Base-by-base conservation (phyloP, 2,888 invertebrate species). In the Pomacea canaliculata region DNA sequence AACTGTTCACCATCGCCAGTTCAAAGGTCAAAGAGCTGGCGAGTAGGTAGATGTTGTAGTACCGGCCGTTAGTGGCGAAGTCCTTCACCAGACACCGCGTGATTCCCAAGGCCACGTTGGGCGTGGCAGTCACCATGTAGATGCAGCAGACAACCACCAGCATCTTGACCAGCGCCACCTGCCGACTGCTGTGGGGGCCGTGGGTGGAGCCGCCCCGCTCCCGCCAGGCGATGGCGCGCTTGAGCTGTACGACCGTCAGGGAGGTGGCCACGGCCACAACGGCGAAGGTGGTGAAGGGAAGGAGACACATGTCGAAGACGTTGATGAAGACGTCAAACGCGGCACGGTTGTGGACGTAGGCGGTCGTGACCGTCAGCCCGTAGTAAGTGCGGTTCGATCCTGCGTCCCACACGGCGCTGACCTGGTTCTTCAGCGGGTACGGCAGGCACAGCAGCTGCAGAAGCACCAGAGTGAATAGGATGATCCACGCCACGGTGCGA, bases 1-100 rank as follows among this genome's bases (percentile, higher is more conserved):
- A 63, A 48, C 62, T 60, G 70, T 75, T 75, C 70, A 75, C 8
- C 70, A 70, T 69, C 7, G 62, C 75, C 56, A 75, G 48, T 9
- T n/a, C 69, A 9, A 70, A 13, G 60, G 10, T 13, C 37, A 63
- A 19, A 7, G 56, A 51, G 70, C 49, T 46, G 8, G 51, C 16
- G 9, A 51, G 51, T 63, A 75, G 49, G 48, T 62, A 75, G 51
- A 75, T 49, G 70, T 65, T 70, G 51, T 10, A 27, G 70, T 70
- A 75, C 10, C 70, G 60, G 27, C 63, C 49, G 27, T 18, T 70
- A 63, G 51, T 23, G 10, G 48, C 46, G 70, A 75, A 75, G 16
- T 75, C 70, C 3, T 19, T 46, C 27, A n/a, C 56, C 7, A 70
- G 18, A n/a, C 1, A 13, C 13, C n/a, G 0, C 8, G 70, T 51